Evolutionary conservation across 1,140 invertebrate species (phyloP).

Genomic region (Drosophila arawakana): DNA sequence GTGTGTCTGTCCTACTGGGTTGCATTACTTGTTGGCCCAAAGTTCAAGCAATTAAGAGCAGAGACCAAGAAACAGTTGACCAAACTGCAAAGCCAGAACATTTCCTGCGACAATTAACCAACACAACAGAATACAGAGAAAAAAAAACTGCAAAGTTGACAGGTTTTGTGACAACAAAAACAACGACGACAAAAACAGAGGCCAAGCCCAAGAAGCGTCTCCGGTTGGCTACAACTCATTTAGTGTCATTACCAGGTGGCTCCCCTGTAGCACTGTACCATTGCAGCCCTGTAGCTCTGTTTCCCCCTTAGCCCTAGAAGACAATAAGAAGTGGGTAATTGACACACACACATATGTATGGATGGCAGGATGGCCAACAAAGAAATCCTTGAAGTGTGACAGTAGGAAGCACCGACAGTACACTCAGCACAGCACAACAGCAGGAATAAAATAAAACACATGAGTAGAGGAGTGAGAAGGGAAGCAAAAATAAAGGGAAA

Average conservation of each 20-base stretch:
- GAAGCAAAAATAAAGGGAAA: conserved; percentile 30
- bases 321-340: conserved; percentile 68
- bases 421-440: conserved; percentile 13
- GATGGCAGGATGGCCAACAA: conserved; percentile 71
- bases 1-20: conserved; percentile 9
- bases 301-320: conserved; percentile 11
- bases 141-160: conserved; percentile 74
- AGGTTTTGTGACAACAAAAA: conserved; percentile 58
- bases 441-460: conserved; percentile 1
- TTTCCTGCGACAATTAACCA: conserved; percentile 77
- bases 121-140: conserved; percentile 47
- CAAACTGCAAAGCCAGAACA: conserved; percentile 72
- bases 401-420: conserved; percentile 64
- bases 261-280: neutral
- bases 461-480: conserved; percentile 3
- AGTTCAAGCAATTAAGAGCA: conserved; percentile 76
- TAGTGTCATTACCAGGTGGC: conserved; percentile 68
- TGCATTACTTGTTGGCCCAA: conserved; percentile 51
- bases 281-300: neutral
- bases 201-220: conserved; percentile 49
- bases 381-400: conserved; percentile 83
- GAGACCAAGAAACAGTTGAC: conserved; percentile 65
- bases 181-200: conserved; percentile 61
- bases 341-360: conserved; percentile 67
- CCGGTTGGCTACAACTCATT: conserved; percentile 75